Base-by-base conservation (phyloP, 2,888 invertebrate genomes). In the Plebejus anna region DNA sequence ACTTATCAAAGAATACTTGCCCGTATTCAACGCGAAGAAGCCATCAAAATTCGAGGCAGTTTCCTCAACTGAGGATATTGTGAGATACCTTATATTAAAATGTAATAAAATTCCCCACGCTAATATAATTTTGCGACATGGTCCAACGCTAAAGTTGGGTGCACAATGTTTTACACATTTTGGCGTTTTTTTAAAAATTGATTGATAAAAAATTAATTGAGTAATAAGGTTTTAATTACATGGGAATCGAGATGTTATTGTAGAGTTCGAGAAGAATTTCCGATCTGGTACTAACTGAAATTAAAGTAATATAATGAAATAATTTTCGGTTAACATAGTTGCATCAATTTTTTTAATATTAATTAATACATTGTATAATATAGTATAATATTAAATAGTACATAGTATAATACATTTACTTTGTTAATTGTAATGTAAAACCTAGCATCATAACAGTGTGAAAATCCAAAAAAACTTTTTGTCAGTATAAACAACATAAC, bases 21-120 rank as follows among this genome's bases (percentile, higher is more conserved):
- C 79, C 80, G 78, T 81, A 80, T 81, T 81, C 80, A 79, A 80
- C 81, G 83, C 80, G 85, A 84, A 83, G 83, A 82, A 85, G 82
- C 84, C 84, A 87, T 86, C 84, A 83, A 84, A 87, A 87, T 85
- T 87, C 86, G 83, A 81, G 82, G 83, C 84, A 87, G 83, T 86
- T 86, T 86, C 82, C 83, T 81, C 82, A 82, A 81, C 87, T 78
- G 79, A 76, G 78, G 85, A 89, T 88, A 87, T 88, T 88, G 85
- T 85, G 84, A 83, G 85, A 90, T 89, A 87, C 86, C 87, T 88
- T 86, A 88, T 89, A 90, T 90, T 90, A 89, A 90, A 90, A 89
- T 89, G 87, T 90, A 89, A 91, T 90, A 90, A 90, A 90, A 89
- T 86, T 86, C 85, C 82, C 83, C 85, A 84, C 83, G 86, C 88